Evolutionary conservation across 2,113 vertebrate genomes (phyloP), one percentile per base, ranked within the genome.

Genomic region (Callipepla californica): DNA sequence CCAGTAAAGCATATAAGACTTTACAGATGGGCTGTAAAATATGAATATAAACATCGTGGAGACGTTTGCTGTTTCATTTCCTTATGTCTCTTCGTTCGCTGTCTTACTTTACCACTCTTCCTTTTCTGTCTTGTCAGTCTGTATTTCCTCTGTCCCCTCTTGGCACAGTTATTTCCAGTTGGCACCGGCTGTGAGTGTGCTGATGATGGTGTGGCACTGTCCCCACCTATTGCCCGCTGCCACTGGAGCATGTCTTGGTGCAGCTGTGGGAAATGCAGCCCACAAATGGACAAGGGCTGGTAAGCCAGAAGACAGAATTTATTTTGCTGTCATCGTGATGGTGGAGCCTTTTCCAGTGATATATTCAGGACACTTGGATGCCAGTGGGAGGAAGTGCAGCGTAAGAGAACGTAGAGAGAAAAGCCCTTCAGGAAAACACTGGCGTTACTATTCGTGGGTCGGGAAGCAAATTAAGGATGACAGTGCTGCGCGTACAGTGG

Each of bases 1-100:
- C 9, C 34, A 87, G 34, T 32, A 74, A 87, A 95, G 32, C 40
- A 14, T 25, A 15, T 7, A 90, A 51, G 34, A 19, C 45, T 93
- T 73, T 82, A 85, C 63, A 91, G 50, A 80, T 82, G 67, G 63
- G 55, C 89, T 89, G 36, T 85, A 79, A 82, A 92, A 82, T 77
- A 85, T 55, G 53, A 66, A 44, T 11, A n/a, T 47, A 86, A 91
- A 57, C 55, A 77, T 22, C 67, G 63, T 80, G 59, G 63, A 87
- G 1, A 1, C 53, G 47, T 40, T 85, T 90, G 69, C 65, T 67
- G 36, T 88, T 80, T 85, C 63, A 62, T 89, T 95, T 92, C 72
- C 38, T 85, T 93, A 61, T 6, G 0, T 75, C 82, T 93, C 26
- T 70, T 90, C 13, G 16, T 91, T 93, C 90, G 45, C 59, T 63